Evolutionary conservation across 2,888 invertebrate genomes (phyloP), one percentile per base, ranked within the genome.

Genomic region (Colletes collaris): DNA sequence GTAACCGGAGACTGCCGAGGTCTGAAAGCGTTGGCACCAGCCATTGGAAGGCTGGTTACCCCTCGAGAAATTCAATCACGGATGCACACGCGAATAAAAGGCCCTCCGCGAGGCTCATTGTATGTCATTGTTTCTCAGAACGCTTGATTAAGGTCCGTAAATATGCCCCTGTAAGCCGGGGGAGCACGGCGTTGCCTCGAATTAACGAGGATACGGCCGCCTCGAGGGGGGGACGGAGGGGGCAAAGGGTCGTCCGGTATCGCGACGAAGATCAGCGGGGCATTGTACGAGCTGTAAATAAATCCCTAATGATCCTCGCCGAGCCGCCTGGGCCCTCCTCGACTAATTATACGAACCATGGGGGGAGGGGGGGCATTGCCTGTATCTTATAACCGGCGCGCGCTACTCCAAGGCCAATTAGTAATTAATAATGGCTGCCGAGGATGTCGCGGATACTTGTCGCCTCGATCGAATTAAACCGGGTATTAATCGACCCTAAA

Each of bases 201-300:
- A 76, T 82, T 82, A 86, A 85, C 76, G 66, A 70, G 79, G 82
- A 71, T 76, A 64, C 76, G 64, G 68, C 65, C 62, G 69, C 60
- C 64, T 27, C 72, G 2, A 67, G 64, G 59, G 68, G 74, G 64
- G 59, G 68, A 72, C 71, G 67, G 70, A 40, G 64, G 63, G 58
- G 59, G 52, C 59, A 50, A 40, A 68, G 60, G 77, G 80, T 84
- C 77, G 65, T 63, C 69, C 83, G 83, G 81, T 90, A 90, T 90
- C 89, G 83, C 82, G 56, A 71, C 52, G 68, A 53, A 86, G 90
- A 90, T 90, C 90, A 85, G 81, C 83, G 52, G 72, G 77, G 82
- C 87, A 87, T 89, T 89, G 89, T 89, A 86, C 85, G 82, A 89
- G 89, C 86, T 88, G 90, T 87, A 89, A 90, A 90, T 90, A 90